These are phyloP conservation scores for Dicyrtoma fusca DNA, from an alignment of 2,888 invertebrate genomes.

Conservation along the genomic window DNA sequence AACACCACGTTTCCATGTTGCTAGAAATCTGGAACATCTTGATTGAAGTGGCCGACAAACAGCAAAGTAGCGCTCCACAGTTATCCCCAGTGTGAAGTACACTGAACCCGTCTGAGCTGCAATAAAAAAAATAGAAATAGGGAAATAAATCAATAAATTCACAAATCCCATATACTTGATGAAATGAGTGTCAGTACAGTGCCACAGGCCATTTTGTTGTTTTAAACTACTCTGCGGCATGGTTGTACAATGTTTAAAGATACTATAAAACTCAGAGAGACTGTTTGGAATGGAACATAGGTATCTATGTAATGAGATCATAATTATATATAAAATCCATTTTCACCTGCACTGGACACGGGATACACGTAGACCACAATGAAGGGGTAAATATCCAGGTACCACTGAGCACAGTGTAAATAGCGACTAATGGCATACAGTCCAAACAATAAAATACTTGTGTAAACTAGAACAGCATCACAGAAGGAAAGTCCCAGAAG, in stretches of 20 bases:
- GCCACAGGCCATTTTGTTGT: too few species aligned
- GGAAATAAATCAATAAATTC: too few species aligned
- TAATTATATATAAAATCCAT: too few species aligned
- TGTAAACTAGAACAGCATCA: constrained; percentile 85
- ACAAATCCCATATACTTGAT: too few species aligned
- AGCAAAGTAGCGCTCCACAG: constrained; percentile 88
- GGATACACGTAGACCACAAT: constrained; percentile 22
- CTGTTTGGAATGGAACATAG: too few species aligned
- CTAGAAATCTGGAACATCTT: not conserved
- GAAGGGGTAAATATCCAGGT: constrained; percentile 9
- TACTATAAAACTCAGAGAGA: too few species aligned
- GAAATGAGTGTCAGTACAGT: too few species aligned
- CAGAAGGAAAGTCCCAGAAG: constrained; percentile 89
- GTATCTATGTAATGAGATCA: too few species aligned
- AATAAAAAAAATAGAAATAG: not conserved
- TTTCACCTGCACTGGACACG: constrained; percentile 14
- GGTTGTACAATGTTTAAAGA: too few species aligned
- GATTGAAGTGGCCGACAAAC: constrained; percentile 68
- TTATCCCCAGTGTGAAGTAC: constrained; percentile 72
- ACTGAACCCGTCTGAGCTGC: constrained; percentile 80
- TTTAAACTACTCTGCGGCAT: too few species aligned
- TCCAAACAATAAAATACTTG: constrained; percentile 81
- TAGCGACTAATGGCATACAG: constrained; percentile 82
- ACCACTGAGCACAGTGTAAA: constrained; percentile 61
- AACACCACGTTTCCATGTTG: constrained; percentile 79